Conservation (phyloP, 1,140 invertebrate genomes). For the Homarus americanus region DNA sequence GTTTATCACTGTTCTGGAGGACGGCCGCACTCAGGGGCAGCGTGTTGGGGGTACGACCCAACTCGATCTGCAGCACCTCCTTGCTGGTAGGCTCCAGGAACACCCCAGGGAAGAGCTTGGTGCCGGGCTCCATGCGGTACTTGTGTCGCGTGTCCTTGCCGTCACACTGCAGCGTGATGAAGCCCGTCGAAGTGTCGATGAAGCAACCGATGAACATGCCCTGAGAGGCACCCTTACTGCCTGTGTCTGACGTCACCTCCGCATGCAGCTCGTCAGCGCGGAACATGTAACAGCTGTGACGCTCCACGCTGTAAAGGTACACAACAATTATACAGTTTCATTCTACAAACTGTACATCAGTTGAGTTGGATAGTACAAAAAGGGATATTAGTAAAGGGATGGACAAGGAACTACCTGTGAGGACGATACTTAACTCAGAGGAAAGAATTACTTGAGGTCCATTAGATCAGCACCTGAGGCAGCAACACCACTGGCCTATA, state of each 20-base stretch:
- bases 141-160: conserved; percentile 96
- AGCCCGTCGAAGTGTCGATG: conserved; percentile 92
- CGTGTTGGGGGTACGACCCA: conserved; percentile 94
- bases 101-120: conserved; percentile 98
- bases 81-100: conserved; percentile 99
- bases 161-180: conserved; percentile 96
- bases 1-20: conserved; percentile 95
- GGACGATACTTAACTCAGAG: no score
- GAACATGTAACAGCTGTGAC: conserved; percentile 98
- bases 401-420: no score
- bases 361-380: no score
- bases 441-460: no score
- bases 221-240: conserved; percentile 93
- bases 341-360: no score
- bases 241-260: conserved; percentile 94
- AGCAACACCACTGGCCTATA: no score
- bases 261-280: conserved; percentile 97
- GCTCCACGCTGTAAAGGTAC: conserved; percentile 85
- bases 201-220: conserved; percentile 99
- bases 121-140: conserved; percentile 98
- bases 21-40: conserved; percentile 97
- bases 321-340: background rate
- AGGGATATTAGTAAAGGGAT: no score
- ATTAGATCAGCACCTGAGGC: no score
- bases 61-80: conserved; percentile 98